A percentile compares a stretch with the other conserved stretches of the same genome.
These are phyloP conservation scores for Cheiracanthium punctorium DNA, from an alignment of 2,888 invertebrate genomes.

Conservation along the genomic window DNA sequence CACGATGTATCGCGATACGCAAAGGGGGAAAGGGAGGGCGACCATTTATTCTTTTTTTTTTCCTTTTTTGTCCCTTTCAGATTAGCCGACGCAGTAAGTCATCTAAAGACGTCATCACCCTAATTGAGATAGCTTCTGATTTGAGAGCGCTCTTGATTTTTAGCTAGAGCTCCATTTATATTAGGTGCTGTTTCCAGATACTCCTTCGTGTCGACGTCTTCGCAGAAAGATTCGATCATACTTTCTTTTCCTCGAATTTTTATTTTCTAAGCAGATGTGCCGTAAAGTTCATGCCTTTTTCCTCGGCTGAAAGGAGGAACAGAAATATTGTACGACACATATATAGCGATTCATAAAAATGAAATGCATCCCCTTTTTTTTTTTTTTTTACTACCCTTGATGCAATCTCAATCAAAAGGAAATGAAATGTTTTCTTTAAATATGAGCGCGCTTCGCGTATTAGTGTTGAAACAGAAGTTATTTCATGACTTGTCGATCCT, in stretches of 20 bases:
- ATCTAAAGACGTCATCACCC: conserved; percentile 3
- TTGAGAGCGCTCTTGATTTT: neutral
- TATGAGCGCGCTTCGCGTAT: no score
- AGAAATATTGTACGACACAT: no score
- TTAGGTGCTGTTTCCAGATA: neutral
- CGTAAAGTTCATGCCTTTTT: neutral
- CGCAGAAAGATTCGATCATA: neutral
- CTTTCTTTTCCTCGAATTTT: neutral
- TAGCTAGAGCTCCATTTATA: neutral
- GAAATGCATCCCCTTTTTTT: no score
- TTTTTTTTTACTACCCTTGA: no score
- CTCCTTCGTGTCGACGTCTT: neutral
- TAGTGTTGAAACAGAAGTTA: no score
- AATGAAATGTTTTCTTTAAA: no score
- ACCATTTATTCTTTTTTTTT: neutral
- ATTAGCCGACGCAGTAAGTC: neutral
- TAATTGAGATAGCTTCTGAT: neutral
- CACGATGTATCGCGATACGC: no score
- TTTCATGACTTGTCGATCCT: no score
- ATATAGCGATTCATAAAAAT: no score
- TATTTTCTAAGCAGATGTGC: neutral
- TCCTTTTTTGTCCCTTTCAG: neutral
- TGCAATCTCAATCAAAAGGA: no score
- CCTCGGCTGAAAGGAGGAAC: no score
- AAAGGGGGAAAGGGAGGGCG: neutral